These are phyloP conservation scores for Halocynthia roretzi DNA, from an alignment of 23 tunicate genomes.

Conservation along the genomic window DNA sequence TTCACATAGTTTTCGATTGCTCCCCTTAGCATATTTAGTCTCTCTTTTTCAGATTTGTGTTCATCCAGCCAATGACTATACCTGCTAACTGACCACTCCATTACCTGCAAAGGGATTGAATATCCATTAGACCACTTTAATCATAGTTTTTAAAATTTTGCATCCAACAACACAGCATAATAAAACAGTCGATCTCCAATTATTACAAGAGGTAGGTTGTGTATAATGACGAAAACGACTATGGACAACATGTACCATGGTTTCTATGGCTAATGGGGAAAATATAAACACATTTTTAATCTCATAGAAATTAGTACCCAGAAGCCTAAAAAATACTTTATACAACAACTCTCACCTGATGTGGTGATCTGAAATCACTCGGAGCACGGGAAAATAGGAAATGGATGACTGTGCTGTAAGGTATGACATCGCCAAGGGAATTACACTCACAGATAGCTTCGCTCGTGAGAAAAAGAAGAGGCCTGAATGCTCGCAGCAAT, in stretches of 20 bases:
- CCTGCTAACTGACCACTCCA: constrained; percentile 75
- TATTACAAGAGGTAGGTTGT: too few species aligned
- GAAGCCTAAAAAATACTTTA: not conserved
- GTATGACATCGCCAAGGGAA: constrained; percentile 80
- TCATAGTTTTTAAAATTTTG: too few species aligned
- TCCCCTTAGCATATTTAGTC: constrained; percentile 81
- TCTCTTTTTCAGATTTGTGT: constrained; percentile 73
- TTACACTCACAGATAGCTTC: constrained; percentile 62
- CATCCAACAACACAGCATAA: too few species aligned
- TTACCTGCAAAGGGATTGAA: constrained; percentile 25
- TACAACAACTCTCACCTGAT: constrained; percentile 51
- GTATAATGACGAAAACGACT: too few species aligned
- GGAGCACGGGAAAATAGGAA: constrained; percentile 84
- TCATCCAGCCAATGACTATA: constrained; percentile 92
- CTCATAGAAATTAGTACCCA: too few species aligned
- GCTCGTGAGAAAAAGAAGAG: constrained; percentile 65
- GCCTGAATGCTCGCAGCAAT: constrained; percentile 76
- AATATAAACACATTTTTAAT: not conserved
- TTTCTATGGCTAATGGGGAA: not conserved
- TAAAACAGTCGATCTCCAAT: too few species aligned
- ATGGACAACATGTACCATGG: too few species aligned
- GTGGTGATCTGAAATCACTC: constrained; percentile 64
- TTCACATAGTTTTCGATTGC: constrained; percentile 84
- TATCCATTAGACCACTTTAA: too few species aligned
- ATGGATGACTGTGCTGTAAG: constrained; percentile 71